Evolutionary conservation across 2,888 invertebrate genomes (phyloP).

Genomic region (Hypomecis atomaria): DNA sequence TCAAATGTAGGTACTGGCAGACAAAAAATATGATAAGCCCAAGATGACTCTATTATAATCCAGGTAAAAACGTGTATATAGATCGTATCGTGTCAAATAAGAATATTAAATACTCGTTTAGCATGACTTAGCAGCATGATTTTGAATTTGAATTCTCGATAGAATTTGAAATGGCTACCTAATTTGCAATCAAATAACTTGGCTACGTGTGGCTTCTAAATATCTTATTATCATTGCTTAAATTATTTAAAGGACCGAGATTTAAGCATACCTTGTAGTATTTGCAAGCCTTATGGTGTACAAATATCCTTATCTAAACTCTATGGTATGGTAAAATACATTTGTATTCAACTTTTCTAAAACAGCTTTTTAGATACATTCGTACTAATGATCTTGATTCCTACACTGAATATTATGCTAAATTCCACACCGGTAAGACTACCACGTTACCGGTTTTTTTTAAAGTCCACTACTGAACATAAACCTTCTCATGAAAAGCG

Average conservation of each 20-base stretch:
- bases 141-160: conserved; percentile 1
- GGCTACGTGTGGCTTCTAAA: conserved; percentile 1
- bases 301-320: too few species aligned
- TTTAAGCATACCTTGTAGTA: too few species aligned
- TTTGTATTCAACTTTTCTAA: too few species aligned
- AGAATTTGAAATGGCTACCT: background rate
- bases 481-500: too few species aligned
- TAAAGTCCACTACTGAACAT: too few species aligned
- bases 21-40: conserved; percentile 7
- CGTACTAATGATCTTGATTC: too few species aligned
- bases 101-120: conserved; percentile 4
- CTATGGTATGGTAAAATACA: too few species aligned
- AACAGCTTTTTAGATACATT: too few species aligned
- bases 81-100: conserved; percentile 12
- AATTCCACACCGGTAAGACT: too few species aligned
- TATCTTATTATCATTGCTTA: background rate
- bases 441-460: too few species aligned
- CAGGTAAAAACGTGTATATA: conserved; percentile 7
- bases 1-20: background rate
- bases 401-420: too few species aligned
- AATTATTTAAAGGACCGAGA: background rate
- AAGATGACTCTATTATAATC: conserved; percentile 16
- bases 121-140: background rate
- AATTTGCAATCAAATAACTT: conserved; percentile 15
- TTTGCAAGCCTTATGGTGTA: too few species aligned